Conservation (phyloP, 2,113 vertebrate species). For the Vireo altiloquus region DNA sequence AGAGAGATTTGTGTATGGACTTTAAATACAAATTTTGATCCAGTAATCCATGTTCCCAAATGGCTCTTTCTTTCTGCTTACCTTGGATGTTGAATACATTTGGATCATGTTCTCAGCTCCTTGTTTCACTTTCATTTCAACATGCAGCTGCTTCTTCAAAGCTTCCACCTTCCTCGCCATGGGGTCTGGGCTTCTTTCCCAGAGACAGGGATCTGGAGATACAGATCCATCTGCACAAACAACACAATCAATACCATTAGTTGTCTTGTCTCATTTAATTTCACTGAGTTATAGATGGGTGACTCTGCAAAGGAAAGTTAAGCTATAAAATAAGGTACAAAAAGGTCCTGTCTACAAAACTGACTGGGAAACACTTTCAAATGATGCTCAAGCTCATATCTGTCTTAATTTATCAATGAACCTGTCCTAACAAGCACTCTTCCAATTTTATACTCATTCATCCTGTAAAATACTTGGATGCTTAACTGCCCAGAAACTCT, state of each 20-base stretch:
- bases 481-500: background rate
- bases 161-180: conserved; percentile 75
- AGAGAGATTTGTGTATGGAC: background rate
- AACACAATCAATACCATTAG: background rate
- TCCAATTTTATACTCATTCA: background rate
- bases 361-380: background rate
- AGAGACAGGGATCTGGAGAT: conserved; percentile 73
- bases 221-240: conserved; percentile 43
- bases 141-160: conserved; percentile 89
- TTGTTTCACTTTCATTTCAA: conserved; percentile 95
- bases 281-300: background rate
- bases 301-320: background rate
- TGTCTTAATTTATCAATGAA: background rate
- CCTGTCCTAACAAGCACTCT: background rate
- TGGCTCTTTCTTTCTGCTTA: conserved; percentile 39
- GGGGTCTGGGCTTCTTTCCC: conserved; percentile 76
- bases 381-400: background rate
- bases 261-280: background rate
- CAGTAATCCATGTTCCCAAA: background rate
- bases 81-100: conserved; percentile 86
- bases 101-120: conserved; percentile 95
- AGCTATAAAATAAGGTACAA: background rate
- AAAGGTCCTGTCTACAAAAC: background rate
- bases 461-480: background rate
- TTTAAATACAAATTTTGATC: background rate